These are phyloP conservation scores for Oncorhynchus mykiss DNA, from an alignment of 2,113 vertebrate genomes.

Conservation along the genomic window DNA sequence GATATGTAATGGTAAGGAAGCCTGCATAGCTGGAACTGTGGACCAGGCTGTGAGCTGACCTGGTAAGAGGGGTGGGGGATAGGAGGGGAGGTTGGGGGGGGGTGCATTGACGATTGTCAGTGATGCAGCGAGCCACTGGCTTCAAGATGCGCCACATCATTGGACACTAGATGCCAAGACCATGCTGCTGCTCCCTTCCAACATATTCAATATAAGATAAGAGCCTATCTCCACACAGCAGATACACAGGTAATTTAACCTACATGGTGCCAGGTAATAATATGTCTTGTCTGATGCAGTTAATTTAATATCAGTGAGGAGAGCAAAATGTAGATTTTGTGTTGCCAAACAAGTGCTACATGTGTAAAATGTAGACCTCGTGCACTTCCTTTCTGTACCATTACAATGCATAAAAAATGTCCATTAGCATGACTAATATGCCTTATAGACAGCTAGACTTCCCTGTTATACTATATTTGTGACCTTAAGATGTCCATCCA, in stretches of 20 bases:
- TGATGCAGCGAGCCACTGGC: slow-evolving; percentile 33
- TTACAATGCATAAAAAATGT: slow-evolving; percentile 14
- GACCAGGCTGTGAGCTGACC: slow-evolving; percentile 17
- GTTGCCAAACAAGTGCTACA: slow-evolving; percentile 5
- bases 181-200: slow-evolving; percentile 42
- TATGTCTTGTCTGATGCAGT: slow-evolving; percentile 33
- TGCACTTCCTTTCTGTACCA: slow-evolving; percentile 23
- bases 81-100: background rate
- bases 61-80: slow-evolving; percentile 2
- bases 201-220: slow-evolving; percentile 60
- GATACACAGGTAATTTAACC: slow-evolving; percentile 58
- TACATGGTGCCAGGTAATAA: slow-evolving; percentile 26
- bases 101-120: slow-evolving; percentile 26
- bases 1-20: slow-evolving; percentile 11
- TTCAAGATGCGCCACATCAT: slow-evolving; percentile 50
- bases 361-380: slow-evolving; percentile 9
- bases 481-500: slow-evolving; percentile 32
- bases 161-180: slow-evolving; percentile 46
- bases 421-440: slow-evolving; percentile 21
- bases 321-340: slow-evolving; percentile 27
- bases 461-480: background rate
- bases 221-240: slow-evolving; percentile 54
- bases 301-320: slow-evolving; percentile 24
- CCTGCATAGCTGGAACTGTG: slow-evolving; percentile 11
- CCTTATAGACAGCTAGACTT: background rate